Evolutionary conservation across 2,888 invertebrate genomes (phyloP), one percentile per base, ranked within the genome.

Genomic region (Pediacus dermestoides): DNA sequence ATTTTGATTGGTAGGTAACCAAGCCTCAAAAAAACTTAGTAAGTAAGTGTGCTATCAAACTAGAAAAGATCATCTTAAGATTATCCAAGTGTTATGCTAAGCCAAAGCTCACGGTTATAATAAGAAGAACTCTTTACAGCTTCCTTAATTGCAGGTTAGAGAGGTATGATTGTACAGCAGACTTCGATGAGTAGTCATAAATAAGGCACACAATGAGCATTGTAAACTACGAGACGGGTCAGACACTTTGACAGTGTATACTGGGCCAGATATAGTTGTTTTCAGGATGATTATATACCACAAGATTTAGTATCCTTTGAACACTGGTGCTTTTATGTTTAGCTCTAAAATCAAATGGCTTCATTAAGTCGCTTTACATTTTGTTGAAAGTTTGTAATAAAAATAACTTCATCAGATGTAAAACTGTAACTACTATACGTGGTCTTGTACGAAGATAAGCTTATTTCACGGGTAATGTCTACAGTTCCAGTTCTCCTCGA

Each of bases 121-220:
- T 37, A 37, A 40, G 30, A 34, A 26, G 33, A 21, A 28, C 33
- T 39, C 41, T 39, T 48, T 48, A 52, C 43, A 44, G 46, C 48
- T 42, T 41, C 41, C 53, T 56, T 58, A 60, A 60, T 60, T 58
- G 55, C 51, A 43, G 57, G 57, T 49, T 57, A 53, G 53, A 48
- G 44, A 48, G 44, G 40, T 53, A 50, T 55, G 54, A 57, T 57
- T 57, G 54, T 53, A 45, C 51, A 42, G 48, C 45, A 46, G 49
- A 50, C 52, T 46, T 46, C 55, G 58, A 62, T 60, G 58, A 59
- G 60, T 57, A 55, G 52, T 55, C 60, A 55, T 58, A 60, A 60
- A 61, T 61, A 59, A 55, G 53, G 39, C 50, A 46, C 48, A 60
- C 60, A 61, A 60, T 58, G 50, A 52, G 53, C 53, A 56, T 61